These are phyloP conservation scores for Nixonia krombeini DNA, from an alignment of 1,140 invertebrate species.

Conservation along the genomic window DNA sequence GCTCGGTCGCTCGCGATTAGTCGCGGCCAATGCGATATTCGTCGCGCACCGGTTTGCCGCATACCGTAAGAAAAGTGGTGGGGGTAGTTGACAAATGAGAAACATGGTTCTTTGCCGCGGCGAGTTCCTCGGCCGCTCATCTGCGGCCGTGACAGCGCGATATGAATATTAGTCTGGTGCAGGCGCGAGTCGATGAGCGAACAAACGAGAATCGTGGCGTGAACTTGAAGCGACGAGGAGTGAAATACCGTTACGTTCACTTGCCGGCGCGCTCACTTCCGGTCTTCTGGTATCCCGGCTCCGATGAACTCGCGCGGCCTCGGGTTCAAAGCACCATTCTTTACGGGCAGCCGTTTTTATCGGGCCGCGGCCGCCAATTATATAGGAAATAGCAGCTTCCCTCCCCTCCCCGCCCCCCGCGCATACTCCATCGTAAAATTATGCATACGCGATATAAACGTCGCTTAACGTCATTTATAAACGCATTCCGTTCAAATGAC, in stretches of 20 bases:
- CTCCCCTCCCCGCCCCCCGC: no score
- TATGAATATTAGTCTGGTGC: background rate
- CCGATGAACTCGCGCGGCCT: conserved; percentile 23
- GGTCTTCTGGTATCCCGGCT: conserved; percentile 32
- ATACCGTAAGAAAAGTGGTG: no score
- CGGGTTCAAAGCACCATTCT: conserved; percentile 29
- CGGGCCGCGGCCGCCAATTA: no score
- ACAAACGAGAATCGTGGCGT: conserved; percentile 23
- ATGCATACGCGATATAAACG: no score
- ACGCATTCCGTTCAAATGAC: no score
- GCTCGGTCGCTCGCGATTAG: no score
- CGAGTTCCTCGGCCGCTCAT: background rate
- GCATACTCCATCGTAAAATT: no score
- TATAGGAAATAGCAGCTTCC: no score
- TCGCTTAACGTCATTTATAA: no score
- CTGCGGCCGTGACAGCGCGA: background rate
- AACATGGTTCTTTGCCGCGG: background rate
- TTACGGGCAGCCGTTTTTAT: no score
- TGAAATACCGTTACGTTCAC: conserved; percentile 36
- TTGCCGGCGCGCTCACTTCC: conserved; percentile 40
- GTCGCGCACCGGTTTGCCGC: no score
- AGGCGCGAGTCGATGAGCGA: conserved; percentile 31
- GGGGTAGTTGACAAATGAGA: background rate
- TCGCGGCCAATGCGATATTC: no score
- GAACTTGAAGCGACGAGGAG: conserved; percentile 30